Conservation (phyloP, 2,113 vertebrate species). For the Rhadina sibilatrix region DNA sequence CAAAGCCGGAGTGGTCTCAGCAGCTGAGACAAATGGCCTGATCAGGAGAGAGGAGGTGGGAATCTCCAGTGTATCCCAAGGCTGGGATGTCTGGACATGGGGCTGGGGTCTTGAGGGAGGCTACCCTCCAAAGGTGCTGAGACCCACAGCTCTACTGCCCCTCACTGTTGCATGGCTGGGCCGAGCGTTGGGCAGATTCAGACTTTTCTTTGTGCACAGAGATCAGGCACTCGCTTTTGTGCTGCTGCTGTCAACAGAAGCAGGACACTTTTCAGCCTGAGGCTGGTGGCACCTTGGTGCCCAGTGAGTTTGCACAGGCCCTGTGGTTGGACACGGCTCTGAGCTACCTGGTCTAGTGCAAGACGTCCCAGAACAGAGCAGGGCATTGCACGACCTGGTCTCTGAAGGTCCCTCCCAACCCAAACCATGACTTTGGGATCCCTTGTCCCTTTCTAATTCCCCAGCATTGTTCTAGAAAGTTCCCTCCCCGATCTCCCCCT, state of each 20-base stretch:
- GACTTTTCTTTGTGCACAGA: too few species aligned
- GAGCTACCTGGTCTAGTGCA: not conserved
- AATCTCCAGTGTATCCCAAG: not conserved
- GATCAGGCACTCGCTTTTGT: not conserved
- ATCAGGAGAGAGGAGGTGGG: not conserved
- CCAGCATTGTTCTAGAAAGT: accelerated
- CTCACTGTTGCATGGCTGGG: too few species aligned
- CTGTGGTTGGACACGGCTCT: not conserved
- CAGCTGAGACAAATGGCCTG: not conserved
- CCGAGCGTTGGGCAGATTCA: too few species aligned
- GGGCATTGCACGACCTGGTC: not conserved
- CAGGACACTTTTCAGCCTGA: not conserved
- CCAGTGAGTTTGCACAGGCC: not conserved
- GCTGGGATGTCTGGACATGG: not conserved
- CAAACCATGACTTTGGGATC: too few species aligned
- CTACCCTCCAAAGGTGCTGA: not conserved
- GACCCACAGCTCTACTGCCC: too few species aligned
- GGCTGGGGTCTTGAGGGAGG: too few species aligned
- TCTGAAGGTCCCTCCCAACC: not conserved
- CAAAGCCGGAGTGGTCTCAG: not conserved
- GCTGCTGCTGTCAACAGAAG: too few species aligned
- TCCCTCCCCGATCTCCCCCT: accelerated
- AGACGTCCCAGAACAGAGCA: not conserved
- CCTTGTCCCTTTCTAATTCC: not conserved
- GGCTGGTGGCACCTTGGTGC: too few species aligned